Percentiles rank a stretch among this genome's conserved stretches.
Conservation (phyloP, 2,113 vertebrate genomes). For the Pseudorhombus dupliciocellatus region DNA sequence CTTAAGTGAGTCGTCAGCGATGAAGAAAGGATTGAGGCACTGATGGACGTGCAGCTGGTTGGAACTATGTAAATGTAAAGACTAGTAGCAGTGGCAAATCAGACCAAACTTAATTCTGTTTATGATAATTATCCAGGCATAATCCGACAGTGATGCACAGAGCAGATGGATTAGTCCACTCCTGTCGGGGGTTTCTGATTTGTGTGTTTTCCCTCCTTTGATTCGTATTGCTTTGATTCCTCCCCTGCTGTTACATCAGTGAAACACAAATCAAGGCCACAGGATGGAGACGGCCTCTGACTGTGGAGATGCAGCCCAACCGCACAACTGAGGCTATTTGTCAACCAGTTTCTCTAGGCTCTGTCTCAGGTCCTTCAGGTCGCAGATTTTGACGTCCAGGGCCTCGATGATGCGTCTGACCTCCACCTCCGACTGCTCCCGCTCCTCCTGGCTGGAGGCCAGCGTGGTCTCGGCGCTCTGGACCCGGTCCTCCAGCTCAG, state of each 20-base stretch:
- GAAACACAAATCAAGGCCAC: slow-evolving; percentile 29
- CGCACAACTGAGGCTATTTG: slow-evolving; percentile 65
- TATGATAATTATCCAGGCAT: not conserved
- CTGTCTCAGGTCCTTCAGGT: slow-evolving; percentile 89
- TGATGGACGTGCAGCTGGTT: not conserved
- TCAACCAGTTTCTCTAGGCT: slow-evolving; percentile 89
- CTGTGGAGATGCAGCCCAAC: slow-evolving; percentile 60
- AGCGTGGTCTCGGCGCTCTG: slow-evolving; percentile 82
- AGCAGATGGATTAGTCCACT: slow-evolving; percentile 32
- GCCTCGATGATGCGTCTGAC: slow-evolving; percentile 84
- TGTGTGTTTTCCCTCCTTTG: slow-evolving; percentile 17
- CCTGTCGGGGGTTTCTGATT: slow-evolving; percentile 32
- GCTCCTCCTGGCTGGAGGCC: slow-evolving; percentile 80
- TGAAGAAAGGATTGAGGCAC: not conserved
- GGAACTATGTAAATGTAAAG: not conserved
- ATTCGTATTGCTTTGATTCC: slow-evolving; percentile 31
- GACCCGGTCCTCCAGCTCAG: slow-evolving; percentile 86
- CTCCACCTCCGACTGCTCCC: slow-evolving; percentile 81
- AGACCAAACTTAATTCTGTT: not conserved
- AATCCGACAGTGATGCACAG: not conserved
- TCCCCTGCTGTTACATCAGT: slow-evolving; percentile 17
- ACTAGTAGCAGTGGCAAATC: not conserved
- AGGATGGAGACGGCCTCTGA: slow-evolving; percentile 7
- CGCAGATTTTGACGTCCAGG: slow-evolving; percentile 91
- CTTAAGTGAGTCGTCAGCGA: not conserved